Conservation (phyloP, 2,797 vertebrate genomes). For the Pogoniulus pusillus region DNA sequence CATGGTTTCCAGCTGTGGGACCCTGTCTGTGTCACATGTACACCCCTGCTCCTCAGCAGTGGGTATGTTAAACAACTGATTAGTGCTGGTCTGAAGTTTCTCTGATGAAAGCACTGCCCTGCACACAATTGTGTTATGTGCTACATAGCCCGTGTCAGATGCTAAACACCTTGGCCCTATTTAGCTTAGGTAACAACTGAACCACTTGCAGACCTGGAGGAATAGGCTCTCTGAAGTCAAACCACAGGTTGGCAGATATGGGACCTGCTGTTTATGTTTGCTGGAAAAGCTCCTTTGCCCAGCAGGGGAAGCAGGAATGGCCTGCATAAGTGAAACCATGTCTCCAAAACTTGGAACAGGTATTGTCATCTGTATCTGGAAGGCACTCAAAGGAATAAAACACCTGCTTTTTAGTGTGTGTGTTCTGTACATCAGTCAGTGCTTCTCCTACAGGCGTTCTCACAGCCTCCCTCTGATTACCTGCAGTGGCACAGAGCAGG, state of each 20-base stretch:
- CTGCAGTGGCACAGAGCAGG: not conserved
- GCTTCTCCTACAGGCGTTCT: not conserved
- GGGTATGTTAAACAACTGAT: not conserved
- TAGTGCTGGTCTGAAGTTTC: not conserved
- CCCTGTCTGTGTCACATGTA: not conserved
- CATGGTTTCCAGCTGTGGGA: not conserved
- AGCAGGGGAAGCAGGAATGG: not conserved
- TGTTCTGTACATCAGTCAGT: not conserved
- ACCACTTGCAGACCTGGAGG: not conserved
- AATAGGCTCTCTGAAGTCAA: not conserved
- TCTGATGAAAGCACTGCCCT: not conserved
- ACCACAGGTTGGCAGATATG: not conserved
- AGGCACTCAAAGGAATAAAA: not conserved
- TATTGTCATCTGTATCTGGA: not conserved
- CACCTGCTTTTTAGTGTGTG: fast-evolving
- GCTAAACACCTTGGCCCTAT: not conserved
- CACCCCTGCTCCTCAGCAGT: not conserved
- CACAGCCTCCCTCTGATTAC: not conserved
- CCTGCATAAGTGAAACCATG: not conserved
- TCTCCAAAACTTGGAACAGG: not conserved
- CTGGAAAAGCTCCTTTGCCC: not conserved
- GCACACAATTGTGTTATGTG: not conserved
- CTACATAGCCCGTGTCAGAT: not conserved
- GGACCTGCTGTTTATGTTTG: not conserved
- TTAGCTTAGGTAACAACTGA: not conserved